Evolutionary conservation across 2,888 invertebrate species (phyloP).

Genomic region (Helleia helle): DNA sequence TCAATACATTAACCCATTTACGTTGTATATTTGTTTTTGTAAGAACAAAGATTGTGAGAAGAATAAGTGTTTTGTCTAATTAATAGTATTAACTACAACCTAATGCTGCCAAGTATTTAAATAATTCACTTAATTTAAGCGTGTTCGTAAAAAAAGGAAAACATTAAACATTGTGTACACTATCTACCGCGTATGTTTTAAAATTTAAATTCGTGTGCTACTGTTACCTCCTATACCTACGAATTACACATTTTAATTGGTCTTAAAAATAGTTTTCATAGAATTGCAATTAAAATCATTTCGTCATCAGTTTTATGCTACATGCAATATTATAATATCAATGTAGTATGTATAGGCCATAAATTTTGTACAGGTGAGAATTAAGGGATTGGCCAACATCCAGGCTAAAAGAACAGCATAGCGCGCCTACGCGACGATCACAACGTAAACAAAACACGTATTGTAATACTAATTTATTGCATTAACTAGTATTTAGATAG

Average conservation of each 20-base stretch:
- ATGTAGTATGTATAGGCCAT: too few species aligned
- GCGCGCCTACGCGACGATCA: constrained; percentile 38
- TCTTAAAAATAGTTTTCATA: too few species aligned
- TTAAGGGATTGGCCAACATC: constrained; percentile 52
- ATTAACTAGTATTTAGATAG: background rate
- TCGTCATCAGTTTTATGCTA: too few species aligned
- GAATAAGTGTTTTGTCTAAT: constrained; percentile 5
- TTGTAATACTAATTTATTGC: constrained; percentile 14
- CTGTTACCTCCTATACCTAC: too few species aligned
- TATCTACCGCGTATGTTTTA: too few species aligned
- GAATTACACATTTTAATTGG: too few species aligned
- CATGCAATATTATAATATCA: too few species aligned
- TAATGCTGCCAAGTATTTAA: background rate
- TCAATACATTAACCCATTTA: background rate
- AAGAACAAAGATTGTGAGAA: background rate
- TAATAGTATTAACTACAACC: background rate
- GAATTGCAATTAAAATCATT: too few species aligned
- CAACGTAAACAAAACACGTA: constrained; percentile 38
- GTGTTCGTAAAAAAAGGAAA: too few species aligned
- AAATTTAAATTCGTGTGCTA: too few species aligned
- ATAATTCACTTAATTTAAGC: background rate
- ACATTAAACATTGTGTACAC: too few species aligned
- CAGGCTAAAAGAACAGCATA: constrained; percentile 40
- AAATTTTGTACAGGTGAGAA: constrained; percentile 48
- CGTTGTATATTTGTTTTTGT: background rate